Percentiles rank a stretch among this genome's conserved stretches.
These are phyloP conservation scores for Lycodopsis pacificus DNA, from an alignment of 2,797 vertebrate species.

Conservation along the genomic window DNA sequence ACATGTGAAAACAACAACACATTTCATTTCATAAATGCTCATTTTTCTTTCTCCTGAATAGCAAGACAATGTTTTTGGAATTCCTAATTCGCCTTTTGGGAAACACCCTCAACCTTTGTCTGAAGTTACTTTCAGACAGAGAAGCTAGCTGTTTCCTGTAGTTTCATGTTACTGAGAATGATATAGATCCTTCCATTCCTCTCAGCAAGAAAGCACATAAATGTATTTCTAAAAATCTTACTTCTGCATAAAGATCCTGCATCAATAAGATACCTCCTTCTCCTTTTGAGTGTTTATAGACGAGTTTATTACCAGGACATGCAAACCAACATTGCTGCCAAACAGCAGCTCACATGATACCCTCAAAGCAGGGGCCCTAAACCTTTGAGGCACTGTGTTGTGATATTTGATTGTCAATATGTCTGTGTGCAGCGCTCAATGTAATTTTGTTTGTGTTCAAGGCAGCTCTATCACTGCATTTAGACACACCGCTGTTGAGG, in stretches of 20 bases:
- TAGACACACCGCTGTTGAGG: slow-evolving; percentile 18
- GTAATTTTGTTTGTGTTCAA: slow-evolving; percentile 41
- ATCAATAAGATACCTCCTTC: not conserved
- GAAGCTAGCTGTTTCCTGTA: not conserved
- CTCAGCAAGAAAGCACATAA: not conserved
- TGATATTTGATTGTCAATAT: slow-evolving; percentile 17
- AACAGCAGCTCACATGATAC: not conserved
- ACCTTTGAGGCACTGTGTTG: slow-evolving; percentile 1
- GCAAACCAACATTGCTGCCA: slow-evolving; percentile 5
- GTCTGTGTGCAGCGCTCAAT: slow-evolving; percentile 21
- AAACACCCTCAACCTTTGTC: not conserved
- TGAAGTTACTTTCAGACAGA: not conserved
- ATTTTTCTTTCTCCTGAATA: not conserved
- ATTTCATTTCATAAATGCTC: not conserved
- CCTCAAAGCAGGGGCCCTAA: slow-evolving; percentile 1
- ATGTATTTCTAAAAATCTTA: not conserved
- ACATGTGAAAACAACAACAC: too few species aligned
- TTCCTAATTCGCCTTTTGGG: not conserved
- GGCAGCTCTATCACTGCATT: slow-evolving; percentile 13
- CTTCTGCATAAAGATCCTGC: not conserved
- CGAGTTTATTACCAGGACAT: not conserved
- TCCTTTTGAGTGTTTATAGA: slow-evolving; percentile 3
- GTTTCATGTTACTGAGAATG: not conserved
- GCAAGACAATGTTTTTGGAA: not conserved
- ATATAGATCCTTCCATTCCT: not conserved